Conservation (phyloP, 2,888 invertebrate genomes). For the Stegophylla sp. region DNA sequence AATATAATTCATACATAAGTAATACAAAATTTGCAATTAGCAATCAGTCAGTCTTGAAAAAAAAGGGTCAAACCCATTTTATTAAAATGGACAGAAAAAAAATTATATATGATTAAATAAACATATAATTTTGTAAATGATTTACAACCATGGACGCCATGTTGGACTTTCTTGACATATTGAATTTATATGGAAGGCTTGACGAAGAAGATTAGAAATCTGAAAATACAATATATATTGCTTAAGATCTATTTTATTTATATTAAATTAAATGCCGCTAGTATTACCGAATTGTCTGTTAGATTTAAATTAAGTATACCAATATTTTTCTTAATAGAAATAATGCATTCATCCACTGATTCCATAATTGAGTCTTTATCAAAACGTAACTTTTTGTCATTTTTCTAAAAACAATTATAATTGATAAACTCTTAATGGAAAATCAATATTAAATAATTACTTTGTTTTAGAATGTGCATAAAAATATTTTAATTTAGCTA, state of each 20-base stretch:
- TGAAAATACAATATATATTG: slow-evolving; percentile 11
- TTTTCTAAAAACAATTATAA: neutral
- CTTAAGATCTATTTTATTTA: neutral
- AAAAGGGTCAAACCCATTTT: neutral
- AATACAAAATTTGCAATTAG: neutral
- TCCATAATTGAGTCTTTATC: neutral
- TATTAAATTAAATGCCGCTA: neutral
- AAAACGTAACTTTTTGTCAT: neutral
- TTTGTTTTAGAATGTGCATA: neutral
- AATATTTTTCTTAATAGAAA: neutral
- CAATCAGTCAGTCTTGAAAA: slow-evolving; percentile 32
- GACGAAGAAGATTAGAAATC: slow-evolving; percentile 3
- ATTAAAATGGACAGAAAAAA: neutral
- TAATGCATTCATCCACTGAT: neutral
- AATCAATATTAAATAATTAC: neutral
- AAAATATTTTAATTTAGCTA: neutral
- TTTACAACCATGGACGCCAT: slow-evolving; percentile 44
- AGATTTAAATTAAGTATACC: neutral
- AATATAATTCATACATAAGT: neutral
- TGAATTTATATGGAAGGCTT: neutral
- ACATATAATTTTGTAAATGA: neutral
- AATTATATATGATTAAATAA: neutral
- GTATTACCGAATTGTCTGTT: slow-evolving; percentile 4
- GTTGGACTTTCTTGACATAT: slow-evolving; percentile 8
- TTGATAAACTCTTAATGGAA: neutral